A percentile compares a stretch with the other conserved stretches of the same genome.
Evolutionary conservation across 2,113 vertebrate genomes (phyloP).

Genomic region (Plestiodon gilberti): DNA sequence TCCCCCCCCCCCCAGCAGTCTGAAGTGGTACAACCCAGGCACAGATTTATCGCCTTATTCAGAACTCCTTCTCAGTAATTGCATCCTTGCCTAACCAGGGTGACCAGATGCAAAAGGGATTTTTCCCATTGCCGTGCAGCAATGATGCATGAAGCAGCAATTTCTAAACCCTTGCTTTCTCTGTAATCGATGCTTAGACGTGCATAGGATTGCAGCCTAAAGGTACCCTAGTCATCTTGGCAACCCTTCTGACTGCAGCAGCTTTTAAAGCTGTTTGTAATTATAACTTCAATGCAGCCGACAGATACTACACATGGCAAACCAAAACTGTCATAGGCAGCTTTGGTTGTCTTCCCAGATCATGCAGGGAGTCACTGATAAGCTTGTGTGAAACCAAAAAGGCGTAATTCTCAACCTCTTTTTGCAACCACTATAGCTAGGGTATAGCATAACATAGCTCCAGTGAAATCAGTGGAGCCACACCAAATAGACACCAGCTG

Average conservation of each 20-base stretch:
- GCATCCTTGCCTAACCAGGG: neutral
- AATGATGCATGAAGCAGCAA: neutral
- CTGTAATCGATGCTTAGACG: neutral
- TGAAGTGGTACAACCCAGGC: neutral
- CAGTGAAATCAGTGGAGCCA: neutral
- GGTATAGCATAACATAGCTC: neutral
- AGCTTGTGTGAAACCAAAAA: neutral
- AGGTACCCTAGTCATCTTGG: too few species aligned
- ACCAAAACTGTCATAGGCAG: neutral
- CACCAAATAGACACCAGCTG: fast-evolving
- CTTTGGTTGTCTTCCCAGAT: neutral
- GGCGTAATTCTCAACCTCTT: conserved; percentile 5
- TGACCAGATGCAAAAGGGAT: neutral
- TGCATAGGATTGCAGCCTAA: neutral
- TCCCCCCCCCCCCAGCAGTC: neutral
- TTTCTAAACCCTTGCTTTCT: neutral
- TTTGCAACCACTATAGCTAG: neutral
- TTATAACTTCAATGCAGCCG: neutral
- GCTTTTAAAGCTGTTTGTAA: neutral
- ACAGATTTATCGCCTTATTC: neutral
- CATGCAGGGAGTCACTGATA: neutral
- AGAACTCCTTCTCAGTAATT: neutral
- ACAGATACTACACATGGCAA: neutral
- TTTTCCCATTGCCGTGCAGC: neutral
- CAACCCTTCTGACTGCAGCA: neutral